phyloP scores from a whole-genome alignment of 2,797 vertebrate species.

The Ceyx erithaca region DNA sequence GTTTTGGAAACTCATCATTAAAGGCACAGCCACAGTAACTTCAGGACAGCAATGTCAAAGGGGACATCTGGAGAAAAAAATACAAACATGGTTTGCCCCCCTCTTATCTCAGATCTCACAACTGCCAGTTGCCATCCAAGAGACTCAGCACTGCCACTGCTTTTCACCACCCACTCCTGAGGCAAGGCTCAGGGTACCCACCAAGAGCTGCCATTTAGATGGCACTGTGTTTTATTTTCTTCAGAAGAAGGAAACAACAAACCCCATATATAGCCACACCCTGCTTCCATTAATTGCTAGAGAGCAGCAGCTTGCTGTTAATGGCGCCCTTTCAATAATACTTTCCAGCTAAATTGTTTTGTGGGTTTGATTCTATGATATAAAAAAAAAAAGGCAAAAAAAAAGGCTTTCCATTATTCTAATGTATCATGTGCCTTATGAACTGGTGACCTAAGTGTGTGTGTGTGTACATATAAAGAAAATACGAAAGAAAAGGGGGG shows the following conservation, averaged over 20 bases:
- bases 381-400: conserved; percentile 85
- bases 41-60: conserved; percentile 83
- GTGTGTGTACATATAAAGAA: conserved; percentile 85
- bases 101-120: conserved; percentile 65
- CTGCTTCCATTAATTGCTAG: conserved; percentile 90
- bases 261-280: conserved; percentile 87
- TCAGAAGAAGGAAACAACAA: conserved; percentile 75
- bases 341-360: conserved; percentile 95
- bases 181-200: not conserved
- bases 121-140: conserved; percentile 3
- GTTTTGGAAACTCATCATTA: conserved; percentile 71
- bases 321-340: conserved; percentile 95
- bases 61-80: conserved; percentile 80
- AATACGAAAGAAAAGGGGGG: conserved; percentile 81
- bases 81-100: conserved; percentile 80
- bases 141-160: not conserved
- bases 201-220: conserved; percentile 18
- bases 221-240: conserved; percentile 63
- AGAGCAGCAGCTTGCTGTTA: conserved; percentile 87
- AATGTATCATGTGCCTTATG: conserved; percentile 92
- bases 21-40: conserved; percentile 82
- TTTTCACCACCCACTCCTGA: not conserved
- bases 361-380: conserved; percentile 97
- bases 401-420: conserved; percentile 97
- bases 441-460: conserved; percentile 86